These are phyloP conservation scores for Sakesphorus luctuosus DNA, from an alignment of 2,113 vertebrate genomes.

Conservation along the genomic window DNA sequence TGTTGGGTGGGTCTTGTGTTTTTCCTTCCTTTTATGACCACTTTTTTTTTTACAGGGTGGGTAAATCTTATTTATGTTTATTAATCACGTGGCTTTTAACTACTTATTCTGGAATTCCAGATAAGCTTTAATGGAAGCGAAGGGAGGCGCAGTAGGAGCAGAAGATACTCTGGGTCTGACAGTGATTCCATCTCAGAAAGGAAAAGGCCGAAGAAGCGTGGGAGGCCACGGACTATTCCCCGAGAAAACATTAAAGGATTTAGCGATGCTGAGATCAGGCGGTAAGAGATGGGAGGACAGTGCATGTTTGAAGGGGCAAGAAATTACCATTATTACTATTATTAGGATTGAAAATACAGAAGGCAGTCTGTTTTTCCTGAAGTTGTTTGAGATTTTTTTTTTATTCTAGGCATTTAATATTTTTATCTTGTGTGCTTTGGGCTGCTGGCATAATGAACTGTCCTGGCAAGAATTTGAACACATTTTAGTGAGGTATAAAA, in stretches of 20 bases:
- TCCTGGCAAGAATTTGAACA: background rate
- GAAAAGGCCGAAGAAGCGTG: conserved; percentile 95
- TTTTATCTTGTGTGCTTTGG: background rate
- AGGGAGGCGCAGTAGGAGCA: conserved; percentile 86
- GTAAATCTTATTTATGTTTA: background rate
- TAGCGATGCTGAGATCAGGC: conserved; percentile 95
- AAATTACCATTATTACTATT: background rate
- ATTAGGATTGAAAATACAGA: background rate
- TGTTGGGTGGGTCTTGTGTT: background rate
- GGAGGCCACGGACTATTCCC: conserved; percentile 94
- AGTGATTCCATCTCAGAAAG: conserved; percentile 93
- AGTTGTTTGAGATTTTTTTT: background rate
- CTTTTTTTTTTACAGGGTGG: background rate
- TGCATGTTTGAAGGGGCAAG: background rate
- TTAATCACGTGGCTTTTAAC: background rate
- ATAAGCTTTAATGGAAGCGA: conserved; percentile 91
- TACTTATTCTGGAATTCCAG: conserved; percentile 69
- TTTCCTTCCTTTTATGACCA: background rate
- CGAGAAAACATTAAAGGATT: conserved; percentile 99
- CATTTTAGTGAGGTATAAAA: background rate
- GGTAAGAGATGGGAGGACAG: conserved; percentile 74
- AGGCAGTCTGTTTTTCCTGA: background rate
- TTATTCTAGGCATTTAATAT: background rate
- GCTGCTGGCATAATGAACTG: background rate
- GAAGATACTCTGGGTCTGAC: conserved; percentile 94